A percentile compares a stretch with the other conserved stretches of the same genome.
Evolutionary conservation across 2,113 vertebrate genomes (phyloP).

Genomic region (Paradoxurus hermaphroditus): DNA sequence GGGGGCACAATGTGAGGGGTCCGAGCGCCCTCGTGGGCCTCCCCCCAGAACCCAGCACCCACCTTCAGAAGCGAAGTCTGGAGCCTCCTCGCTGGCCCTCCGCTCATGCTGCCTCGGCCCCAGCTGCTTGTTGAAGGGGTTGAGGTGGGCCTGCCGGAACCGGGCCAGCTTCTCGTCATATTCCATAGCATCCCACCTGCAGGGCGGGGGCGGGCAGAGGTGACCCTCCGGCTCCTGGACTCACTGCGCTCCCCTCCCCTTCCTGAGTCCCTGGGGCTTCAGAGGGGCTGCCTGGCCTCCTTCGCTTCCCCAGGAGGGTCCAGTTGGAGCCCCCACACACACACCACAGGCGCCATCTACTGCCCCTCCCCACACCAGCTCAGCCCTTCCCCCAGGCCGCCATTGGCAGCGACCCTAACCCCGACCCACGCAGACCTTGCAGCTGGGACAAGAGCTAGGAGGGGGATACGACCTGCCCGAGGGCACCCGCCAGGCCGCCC

Average conservation of each 20-base stretch:
- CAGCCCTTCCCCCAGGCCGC: not conserved
- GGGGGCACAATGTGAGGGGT: rapidly evolving
- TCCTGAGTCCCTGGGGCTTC: not conserved
- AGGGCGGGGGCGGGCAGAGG: not conserved
- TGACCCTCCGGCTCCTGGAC: not conserved
- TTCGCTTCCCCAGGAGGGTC: no score
- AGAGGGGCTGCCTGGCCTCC: not conserved
- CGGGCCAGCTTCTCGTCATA: slow-evolving; percentile 92
- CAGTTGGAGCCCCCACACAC: rapidly evolving
- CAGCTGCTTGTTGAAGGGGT: slow-evolving; percentile 91
- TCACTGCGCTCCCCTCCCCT: rapidly evolving
- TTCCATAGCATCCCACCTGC: slow-evolving; percentile 88
- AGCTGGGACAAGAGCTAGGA: no score
- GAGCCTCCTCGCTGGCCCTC: slow-evolving; percentile 69
- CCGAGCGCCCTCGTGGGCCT: no score
- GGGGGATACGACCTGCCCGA: not conserved
- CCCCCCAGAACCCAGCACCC: slow-evolving; percentile 51
- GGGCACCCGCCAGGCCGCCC: no score
- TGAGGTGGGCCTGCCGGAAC: slow-evolving; percentile 96
- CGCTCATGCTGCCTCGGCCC: slow-evolving; percentile 77
- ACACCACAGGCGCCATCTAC: not conserved
- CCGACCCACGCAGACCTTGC: rapidly evolving
- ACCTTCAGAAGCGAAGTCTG: slow-evolving; percentile 82
- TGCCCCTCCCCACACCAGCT: not conserved
- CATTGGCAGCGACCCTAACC: not conserved